phyloP scores from a whole-genome alignment of 2,113 vertebrate species.

The Apteryx owenii region DNA sequence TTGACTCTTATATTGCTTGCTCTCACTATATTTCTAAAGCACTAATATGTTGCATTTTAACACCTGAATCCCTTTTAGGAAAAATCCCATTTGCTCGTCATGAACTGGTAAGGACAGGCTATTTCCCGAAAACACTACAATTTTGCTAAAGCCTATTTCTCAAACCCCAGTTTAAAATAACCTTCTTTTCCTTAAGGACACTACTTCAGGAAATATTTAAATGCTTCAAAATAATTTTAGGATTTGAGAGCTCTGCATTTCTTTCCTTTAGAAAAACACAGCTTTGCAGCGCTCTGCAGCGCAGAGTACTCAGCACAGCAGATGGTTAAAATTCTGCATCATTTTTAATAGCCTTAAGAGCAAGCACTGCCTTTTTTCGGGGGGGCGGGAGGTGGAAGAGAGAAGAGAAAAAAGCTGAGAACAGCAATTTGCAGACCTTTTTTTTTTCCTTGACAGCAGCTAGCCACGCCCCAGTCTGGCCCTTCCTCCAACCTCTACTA shows the following conservation, averaged over 20 bases:
- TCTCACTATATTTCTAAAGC: fast-evolving
- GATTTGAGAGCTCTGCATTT: neutral
- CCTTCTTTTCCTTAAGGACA: neutral
- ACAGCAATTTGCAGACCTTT: constrained; percentile 37
- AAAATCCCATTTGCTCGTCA: neutral
- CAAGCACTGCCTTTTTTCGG: constrained; percentile 50
- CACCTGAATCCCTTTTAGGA: neutral
- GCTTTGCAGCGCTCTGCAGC: neutral
- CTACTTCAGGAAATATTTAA: neutral
- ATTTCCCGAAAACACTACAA: fast-evolving
- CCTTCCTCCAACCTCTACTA: constrained; percentile 71
- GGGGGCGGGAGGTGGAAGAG: neutral
- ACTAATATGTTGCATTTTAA: neutral
- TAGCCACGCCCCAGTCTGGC: constrained; percentile 61
- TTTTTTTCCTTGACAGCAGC: constrained; percentile 51
- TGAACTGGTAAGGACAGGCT: neutral
- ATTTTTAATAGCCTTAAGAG: constrained; percentile 51
- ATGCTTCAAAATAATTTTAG: neutral
- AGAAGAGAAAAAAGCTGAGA: constrained; percentile 50
- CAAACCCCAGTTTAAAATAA: fast-evolving
- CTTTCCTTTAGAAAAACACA: neutral
- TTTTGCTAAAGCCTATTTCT: neutral
- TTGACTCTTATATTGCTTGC: fast-evolving
- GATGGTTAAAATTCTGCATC: constrained; percentile 60
- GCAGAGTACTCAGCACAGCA: neutral